phyloP scores from a whole-genome alignment of 2,888 invertebrate species.

The Suillia variegata region DNA sequence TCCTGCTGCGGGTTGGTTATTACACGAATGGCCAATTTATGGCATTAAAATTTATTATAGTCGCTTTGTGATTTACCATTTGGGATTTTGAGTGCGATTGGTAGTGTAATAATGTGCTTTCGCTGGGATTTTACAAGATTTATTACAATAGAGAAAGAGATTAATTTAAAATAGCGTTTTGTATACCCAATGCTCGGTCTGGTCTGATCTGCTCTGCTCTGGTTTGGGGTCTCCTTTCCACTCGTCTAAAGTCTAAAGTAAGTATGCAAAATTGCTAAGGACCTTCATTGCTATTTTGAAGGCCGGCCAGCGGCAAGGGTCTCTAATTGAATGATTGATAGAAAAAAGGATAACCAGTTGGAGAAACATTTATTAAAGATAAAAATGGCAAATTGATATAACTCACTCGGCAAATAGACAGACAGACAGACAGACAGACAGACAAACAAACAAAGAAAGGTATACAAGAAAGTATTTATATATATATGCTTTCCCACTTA shows the following conservation, averaged over 20 bases:
- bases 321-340: not conserved
- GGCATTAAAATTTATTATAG: slow-evolving; percentile 44
- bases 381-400: not conserved
- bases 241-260: not conserved
- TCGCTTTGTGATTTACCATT: slow-evolving; percentile 14
- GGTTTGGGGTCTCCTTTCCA: not conserved
- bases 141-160: not conserved
- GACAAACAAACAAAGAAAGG: not conserved
- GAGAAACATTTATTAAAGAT: too few relatives aligned
- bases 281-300: too few relatives aligned
- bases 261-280: not conserved
- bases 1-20: too few relatives aligned
- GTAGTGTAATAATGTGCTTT: not conserved
- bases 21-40: slow-evolving; percentile 38
- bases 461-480: too few relatives aligned
- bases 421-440: too few relatives aligned
- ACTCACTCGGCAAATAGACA: not conserved
- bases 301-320: not conserved
- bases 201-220: too few relatives aligned
- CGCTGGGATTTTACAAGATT: slow-evolving; percentile 3
- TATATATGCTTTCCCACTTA: not conserved
- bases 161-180: not conserved
- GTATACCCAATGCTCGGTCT: not conserved
- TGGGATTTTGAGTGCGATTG: not conserved
- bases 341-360: not conserved